phyloP scores from a whole-genome alignment of 2,797 vertebrate genomes.

The Tympanoctomys barrerae region DNA sequence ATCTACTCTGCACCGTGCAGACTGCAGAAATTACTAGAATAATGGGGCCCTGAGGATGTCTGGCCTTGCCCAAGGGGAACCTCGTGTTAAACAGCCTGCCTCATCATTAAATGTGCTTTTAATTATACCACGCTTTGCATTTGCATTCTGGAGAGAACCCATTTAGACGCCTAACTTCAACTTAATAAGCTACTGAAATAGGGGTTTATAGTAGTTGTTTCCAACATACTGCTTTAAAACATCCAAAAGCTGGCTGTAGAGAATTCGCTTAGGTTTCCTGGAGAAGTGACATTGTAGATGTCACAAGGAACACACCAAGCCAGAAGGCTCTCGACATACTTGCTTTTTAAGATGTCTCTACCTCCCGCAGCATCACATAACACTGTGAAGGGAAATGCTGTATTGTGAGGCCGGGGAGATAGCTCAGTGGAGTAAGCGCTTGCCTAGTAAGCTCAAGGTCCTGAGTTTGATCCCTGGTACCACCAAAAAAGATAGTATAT shows the following conservation, averaged over 20 bases:
- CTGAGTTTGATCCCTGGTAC: too few relatives aligned
- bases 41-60: background rate
- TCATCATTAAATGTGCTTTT: background rate
- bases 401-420: too few relatives aligned
- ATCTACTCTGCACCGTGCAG: background rate
- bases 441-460: too few relatives aligned
- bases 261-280: background rate
- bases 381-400: background rate
- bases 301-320: background rate
- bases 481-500: too few relatives aligned
- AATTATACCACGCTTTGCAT: background rate
- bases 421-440: too few relatives aligned
- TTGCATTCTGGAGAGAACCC: background rate
- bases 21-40: background rate
- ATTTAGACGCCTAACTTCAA: background rate
- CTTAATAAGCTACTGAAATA: background rate
- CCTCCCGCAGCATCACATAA: background rate
- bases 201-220: background rate
- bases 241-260: background rate
- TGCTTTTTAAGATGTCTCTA: background rate
- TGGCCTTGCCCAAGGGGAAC: background rate
- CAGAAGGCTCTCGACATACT: rapidly evolving
- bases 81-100: background rate
- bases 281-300: background rate
- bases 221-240: background rate